Evolutionary conservation across 1,140 invertebrate species (phyloP).

Genomic region (Pseudomyrmex sp.): DNA sequence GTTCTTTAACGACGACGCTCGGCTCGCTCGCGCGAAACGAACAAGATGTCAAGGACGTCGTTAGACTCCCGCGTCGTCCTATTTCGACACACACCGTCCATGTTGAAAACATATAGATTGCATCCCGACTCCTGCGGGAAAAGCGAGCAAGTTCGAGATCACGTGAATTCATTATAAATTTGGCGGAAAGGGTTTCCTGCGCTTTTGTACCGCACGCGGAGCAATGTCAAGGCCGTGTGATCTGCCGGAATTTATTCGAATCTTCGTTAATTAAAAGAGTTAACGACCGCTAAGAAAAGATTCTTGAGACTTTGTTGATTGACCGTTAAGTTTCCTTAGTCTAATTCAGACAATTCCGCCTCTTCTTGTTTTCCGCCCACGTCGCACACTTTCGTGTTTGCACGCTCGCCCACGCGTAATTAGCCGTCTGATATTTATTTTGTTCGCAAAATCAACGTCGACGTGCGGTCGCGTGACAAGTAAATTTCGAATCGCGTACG

Average conservation of each 20-base stretch:
- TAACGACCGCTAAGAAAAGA: conserved; percentile 13
- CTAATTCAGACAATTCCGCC: conserved; percentile 66
- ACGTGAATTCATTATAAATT: no score
- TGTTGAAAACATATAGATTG: no score
- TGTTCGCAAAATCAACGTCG: conserved; percentile 27
- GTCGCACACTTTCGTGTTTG: background rate
- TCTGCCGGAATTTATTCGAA: background rate
- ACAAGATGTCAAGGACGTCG: no score
- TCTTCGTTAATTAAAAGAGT: conserved; percentile 5
- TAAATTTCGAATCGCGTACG: background rate
- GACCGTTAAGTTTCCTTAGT: conserved; percentile 6
- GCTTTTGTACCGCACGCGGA: background rate
- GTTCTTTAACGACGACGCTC: no score
- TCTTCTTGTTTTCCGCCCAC: conserved; percentile 65
- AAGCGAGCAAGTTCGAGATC: no score
- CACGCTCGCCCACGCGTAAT: conserved; percentile 39
- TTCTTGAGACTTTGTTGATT: conserved; percentile 43
- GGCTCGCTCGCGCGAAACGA: no score
- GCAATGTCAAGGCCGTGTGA: background rate
- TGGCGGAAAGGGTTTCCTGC: background rate
- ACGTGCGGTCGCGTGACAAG: no score
- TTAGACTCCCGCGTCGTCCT: no score
- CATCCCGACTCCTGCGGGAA: no score
- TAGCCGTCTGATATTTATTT: background rate
- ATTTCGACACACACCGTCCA: no score